Evolutionary conservation across 2,888 invertebrate genomes (phyloP).

Genomic region (Cheilosia scutellata): DNA sequence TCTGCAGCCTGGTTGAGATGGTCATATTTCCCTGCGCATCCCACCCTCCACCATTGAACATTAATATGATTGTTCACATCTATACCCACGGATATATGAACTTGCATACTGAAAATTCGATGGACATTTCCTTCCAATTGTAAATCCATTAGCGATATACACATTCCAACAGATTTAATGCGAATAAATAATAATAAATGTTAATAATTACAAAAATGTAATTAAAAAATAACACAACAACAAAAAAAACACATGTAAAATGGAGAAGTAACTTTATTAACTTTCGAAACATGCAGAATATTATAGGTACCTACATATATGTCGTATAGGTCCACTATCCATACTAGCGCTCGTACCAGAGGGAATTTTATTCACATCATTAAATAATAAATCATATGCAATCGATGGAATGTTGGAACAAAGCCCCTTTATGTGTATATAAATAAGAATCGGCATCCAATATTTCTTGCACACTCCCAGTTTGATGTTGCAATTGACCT

Average conservation of each 20-base stretch:
- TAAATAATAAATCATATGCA: constrained; percentile 35
- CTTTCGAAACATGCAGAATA: constrained; percentile 6
- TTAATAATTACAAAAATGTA: constrained; percentile 1
- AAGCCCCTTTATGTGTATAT: constrained; percentile 7
- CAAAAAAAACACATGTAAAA: neutral
- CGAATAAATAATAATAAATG: constrained; percentile 23
- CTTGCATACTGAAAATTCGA: neutral
- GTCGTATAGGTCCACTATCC: neutral
- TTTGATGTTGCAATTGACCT: neutral
- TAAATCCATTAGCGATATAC: neutral
- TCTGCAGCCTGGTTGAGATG: too few relatives aligned
- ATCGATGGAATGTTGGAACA: constrained; percentile 31
- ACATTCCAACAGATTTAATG: constrained; percentile 6
- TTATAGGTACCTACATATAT: too few relatives aligned
- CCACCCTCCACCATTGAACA: too few relatives aligned
- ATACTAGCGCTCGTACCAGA: constrained; percentile 6
- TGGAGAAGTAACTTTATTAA: constrained; percentile 26
- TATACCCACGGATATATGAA: too few relatives aligned
- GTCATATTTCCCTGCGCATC: too few relatives aligned
- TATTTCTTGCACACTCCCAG: too few relatives aligned
- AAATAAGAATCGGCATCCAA: neutral
- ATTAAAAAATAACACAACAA: neutral
- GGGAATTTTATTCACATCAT: constrained; percentile 25
- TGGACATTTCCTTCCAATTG: neutral
- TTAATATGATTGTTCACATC: too few relatives aligned